phyloP scores from a whole-genome alignment of 2,797 vertebrate species.

The Meriones psammophilus region DNA sequence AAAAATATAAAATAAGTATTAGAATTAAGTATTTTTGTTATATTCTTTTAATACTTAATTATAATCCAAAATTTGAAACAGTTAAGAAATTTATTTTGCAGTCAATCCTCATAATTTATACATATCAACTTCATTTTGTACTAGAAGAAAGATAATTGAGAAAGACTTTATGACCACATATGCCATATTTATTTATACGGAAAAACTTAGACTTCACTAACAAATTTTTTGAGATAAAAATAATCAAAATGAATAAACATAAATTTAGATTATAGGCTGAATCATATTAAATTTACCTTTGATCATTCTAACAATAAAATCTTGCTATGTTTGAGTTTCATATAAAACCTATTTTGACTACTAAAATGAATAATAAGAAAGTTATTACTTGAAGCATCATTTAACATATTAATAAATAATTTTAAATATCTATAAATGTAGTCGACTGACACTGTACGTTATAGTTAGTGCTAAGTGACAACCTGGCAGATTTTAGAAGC shows the following conservation, averaged over 20 bases:
- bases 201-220: neutral
- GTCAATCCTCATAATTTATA: neutral
- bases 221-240: neutral
- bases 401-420: neutral
- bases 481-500: neutral
- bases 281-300: neutral
- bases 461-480: neutral
- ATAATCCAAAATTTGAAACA: neutral
- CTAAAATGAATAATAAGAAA: neutral
- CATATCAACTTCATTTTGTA: neutral
- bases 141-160: neutral
- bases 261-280: neutral
- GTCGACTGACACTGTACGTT: neutral
- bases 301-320: conserved; percentile 1
- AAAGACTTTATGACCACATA: neutral
- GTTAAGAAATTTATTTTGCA: neutral
- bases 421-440: neutral
- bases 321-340: neutral
- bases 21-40: neutral
- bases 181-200: neutral
- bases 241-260: neutral
- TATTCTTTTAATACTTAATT: neutral
- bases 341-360: neutral
- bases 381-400: neutral
- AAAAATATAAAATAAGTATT: conserved; percentile 5